A percentile compares a stretch with the other conserved stretches of the same genome.
phyloP scores from a whole-genome alignment of 1,140 invertebrate species.

The Drosophila dunni region DNA sequence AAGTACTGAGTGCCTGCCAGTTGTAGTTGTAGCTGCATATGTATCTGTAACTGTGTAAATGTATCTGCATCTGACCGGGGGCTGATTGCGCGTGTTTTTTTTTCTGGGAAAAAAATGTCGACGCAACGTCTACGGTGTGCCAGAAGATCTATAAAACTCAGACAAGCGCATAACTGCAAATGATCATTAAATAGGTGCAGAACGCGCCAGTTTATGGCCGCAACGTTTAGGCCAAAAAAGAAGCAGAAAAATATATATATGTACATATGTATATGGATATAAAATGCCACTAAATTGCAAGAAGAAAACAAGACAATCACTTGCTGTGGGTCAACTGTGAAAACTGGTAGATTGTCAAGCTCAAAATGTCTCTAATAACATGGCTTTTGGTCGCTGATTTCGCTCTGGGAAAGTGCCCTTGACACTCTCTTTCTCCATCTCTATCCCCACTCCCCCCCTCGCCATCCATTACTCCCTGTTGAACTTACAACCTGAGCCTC shows the following conservation, averaged over 20 bases:
- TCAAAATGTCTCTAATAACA: conserved; percentile 6
- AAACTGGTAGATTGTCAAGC: background rate
- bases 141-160: conserved; percentile 68
- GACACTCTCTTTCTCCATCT: conserved; percentile 38
- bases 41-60: conserved; percentile 22
- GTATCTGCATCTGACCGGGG: conserved; percentile 51
- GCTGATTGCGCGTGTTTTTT: conserved; percentile 67
- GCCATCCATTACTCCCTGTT: background rate
- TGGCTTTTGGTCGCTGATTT: conserved; percentile 26
- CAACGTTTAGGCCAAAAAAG: background rate
- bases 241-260: too few species aligned
- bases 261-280: too few species aligned
- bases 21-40: conserved; percentile 42
- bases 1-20: conserved; percentile 60
- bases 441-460: too few species aligned
- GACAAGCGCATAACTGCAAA: conserved; percentile 76
- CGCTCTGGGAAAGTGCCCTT: conserved; percentile 62
- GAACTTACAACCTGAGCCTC: conserved; percentile 23
- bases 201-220: conserved; percentile 63
- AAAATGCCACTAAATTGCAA: too few species aligned
- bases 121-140: conserved; percentile 76
- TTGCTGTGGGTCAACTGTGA: background rate
- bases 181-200: conserved; percentile 77
- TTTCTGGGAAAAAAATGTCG: conserved; percentile 81
- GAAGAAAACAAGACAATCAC: background rate